Evolutionary conservation across 35 echinoderm and acorn worm genomes (phyloP).

Genomic region (Ophiothrix spiculata): DNA sequence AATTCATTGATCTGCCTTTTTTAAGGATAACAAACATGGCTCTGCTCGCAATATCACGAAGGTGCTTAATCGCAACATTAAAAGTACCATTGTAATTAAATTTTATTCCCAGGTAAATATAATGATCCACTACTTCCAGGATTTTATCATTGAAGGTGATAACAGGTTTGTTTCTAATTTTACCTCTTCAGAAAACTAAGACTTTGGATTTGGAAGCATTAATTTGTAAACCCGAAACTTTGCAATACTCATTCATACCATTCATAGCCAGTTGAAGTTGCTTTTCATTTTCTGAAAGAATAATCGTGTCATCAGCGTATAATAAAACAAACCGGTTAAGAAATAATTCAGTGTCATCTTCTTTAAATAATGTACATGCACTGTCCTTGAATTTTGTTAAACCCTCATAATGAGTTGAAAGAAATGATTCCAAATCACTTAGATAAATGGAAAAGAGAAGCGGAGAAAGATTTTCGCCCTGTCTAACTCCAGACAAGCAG

Average conservation of each 20-base stretch:
- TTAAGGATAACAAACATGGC: constrained; percentile 21
- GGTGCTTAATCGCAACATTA: not conserved
- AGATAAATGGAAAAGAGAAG: constrained; percentile 40
- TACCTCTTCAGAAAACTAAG: not conserved
- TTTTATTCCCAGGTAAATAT: constrained; percentile 4
- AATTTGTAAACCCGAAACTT: not conserved
- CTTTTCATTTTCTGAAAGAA: constrained; percentile 8
- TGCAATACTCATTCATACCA: constrained; percentile 4
- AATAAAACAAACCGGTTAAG: constrained; percentile 28
- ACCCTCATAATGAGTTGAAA: constrained; percentile 36
- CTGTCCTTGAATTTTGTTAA: constrained; percentile 10
- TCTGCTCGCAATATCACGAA: constrained; percentile 13
- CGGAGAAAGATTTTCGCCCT: constrained; percentile 57
- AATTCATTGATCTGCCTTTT: constrained; percentile 4
- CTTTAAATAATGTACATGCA: not conserved
- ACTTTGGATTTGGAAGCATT: constrained; percentile 10
- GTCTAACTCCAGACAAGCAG: constrained; percentile 60
- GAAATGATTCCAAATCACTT: constrained; percentile 56
- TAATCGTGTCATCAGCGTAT: not conserved
- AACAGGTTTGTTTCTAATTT: constrained; percentile 17
- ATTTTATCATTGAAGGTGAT: not conserved
- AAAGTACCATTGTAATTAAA: not conserved
- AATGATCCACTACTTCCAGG: constrained; percentile 24
- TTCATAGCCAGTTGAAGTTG: not conserved
- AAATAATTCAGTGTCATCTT: constrained; percentile 41